phyloP scores from a whole-genome alignment of 37 sponge, comb jelly and placozoan genomes.

The Beroe ovata region DNA sequence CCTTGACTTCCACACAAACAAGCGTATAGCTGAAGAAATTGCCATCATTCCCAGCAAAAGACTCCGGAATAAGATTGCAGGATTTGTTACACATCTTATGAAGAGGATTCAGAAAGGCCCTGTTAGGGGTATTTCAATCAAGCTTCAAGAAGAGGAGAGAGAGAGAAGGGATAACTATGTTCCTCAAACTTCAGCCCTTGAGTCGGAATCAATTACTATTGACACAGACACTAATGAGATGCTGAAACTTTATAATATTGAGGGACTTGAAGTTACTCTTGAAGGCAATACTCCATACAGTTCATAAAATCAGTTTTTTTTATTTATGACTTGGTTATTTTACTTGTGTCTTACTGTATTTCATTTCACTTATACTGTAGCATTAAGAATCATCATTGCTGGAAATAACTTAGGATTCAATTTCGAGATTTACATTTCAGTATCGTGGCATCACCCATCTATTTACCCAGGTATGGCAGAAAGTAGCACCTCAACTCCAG shows the following conservation, averaged over 20 bases:
- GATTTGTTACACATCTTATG: constrained; percentile 99
- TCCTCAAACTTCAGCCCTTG: constrained; percentile 91
- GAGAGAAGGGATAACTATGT: constrained; percentile 99
- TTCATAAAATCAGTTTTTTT: constrained; percentile 11
- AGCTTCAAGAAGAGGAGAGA: constrained; percentile 96
- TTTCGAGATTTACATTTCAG: too few relatives aligned
- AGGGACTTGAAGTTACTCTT: constrained; percentile 7
- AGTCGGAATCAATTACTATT: constrained; percentile 84
- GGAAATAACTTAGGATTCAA: too few relatives aligned
- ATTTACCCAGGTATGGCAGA: constrained; percentile 14
- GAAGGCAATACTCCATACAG: constrained; percentile 37
- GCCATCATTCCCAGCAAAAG: constrained; percentile 97
- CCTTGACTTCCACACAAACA: constrained; percentile 96
- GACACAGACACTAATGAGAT: constrained; percentile 99
- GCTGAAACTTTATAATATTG: constrained; percentile 71
- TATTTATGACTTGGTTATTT: constrained; percentile 24
- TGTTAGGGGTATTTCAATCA: constrained; percentile 98
- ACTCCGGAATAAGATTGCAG: constrained; percentile 97
- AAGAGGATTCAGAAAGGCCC: constrained; percentile 96
- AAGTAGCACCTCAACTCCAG: constrained; percentile 46
- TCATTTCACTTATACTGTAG: too few relatives aligned
- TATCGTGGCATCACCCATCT: too few relatives aligned
- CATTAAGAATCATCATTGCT: too few relatives aligned
- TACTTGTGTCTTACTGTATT: too few relatives aligned
- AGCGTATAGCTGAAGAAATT: constrained; percentile 96